Base-by-base conservation (phyloP, 2,797 vertebrate species). In the Rhabdophis nuchalis region DNA sequence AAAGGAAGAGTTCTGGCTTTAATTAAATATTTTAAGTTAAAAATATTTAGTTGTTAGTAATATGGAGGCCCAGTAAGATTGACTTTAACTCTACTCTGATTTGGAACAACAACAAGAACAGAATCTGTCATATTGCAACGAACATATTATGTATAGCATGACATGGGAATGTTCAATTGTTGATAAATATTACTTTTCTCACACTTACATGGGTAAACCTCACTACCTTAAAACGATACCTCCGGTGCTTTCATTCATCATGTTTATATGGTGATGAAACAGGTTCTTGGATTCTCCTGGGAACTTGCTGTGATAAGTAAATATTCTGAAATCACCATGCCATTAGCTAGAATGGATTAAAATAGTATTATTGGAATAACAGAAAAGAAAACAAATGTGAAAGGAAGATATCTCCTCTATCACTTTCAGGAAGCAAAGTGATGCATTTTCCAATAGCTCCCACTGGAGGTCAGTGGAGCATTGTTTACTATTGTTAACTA, bases 401-500 rank as follows among this genome's bases (percentile, higher is more conserved):
- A 36, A 56, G 1, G 6, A 88, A 29, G 36, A 41, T 11, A 68
- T 18, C 1, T 87, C 46, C 50, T 77, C 12, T 8, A 27, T 58
- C 11, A 1, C 16, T 0, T 46, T 88, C 0, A 52, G 1, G 86
- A 54, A 0, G 10, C 1, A 10, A 58, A n/a, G 7, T 36, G 85
- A 50, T 94, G 94, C 54, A 89, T 91, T 96, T 97, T 89, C 96
- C 85, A 27, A 12, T 4, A 6, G 14, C 94, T 54, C 92, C 97
- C 97, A 93, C 96, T 96, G 95, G 97, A 97, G 96, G 97, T 96
- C 97, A 97, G 96, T 97, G 96, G 94, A 97, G 93, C 95, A 96
- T 94, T 93, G 95, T 56, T 87, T 85, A 94, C 93, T 92, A 56
- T 92, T 94, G 93, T 93, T 93, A 87, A 54, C 60, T 5, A 64